These are phyloP conservation scores for Nephila pilipes DNA, from an alignment of 1,140 invertebrate species.

Conservation along the genomic window DNA sequence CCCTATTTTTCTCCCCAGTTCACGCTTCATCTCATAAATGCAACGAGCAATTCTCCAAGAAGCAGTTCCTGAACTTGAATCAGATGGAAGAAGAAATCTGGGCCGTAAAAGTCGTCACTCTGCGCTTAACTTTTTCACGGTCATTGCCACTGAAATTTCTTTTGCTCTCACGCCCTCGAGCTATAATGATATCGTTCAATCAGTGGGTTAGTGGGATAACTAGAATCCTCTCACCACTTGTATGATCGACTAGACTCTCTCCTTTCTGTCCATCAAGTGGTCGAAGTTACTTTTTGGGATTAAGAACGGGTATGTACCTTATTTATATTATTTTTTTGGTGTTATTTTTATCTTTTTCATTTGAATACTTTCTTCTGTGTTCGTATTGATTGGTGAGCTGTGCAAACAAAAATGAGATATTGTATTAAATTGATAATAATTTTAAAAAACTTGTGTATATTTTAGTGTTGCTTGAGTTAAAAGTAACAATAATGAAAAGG, in stretches of 20 bases:
- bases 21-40: background rate
- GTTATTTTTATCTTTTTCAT: background rate
- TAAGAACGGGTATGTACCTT: background rate
- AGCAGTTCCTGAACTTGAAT: background rate
- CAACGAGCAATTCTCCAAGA: background rate
- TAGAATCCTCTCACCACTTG: background rate
- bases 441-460: no score
- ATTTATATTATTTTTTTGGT: background rate
- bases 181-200: slow-evolving; percentile 11
- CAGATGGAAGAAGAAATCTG: background rate
- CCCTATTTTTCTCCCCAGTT: background rate
- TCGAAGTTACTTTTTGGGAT: background rate
- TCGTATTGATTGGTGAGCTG: no score
- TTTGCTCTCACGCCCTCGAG: background rate
- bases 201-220: slow-evolving; percentile 69
- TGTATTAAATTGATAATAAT: no score
- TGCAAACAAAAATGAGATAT: no score
- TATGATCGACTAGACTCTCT: background rate
- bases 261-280: background rate
- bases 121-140: slow-evolving; percentile 27
- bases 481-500: no score
- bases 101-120: slow-evolving; percentile 35
- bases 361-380: background rate
- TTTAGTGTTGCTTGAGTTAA: no score
- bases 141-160: slow-evolving; percentile 41